Conservation (phyloP, 2,797 vertebrate species). For the Myioborus melanocephalus region DNA sequence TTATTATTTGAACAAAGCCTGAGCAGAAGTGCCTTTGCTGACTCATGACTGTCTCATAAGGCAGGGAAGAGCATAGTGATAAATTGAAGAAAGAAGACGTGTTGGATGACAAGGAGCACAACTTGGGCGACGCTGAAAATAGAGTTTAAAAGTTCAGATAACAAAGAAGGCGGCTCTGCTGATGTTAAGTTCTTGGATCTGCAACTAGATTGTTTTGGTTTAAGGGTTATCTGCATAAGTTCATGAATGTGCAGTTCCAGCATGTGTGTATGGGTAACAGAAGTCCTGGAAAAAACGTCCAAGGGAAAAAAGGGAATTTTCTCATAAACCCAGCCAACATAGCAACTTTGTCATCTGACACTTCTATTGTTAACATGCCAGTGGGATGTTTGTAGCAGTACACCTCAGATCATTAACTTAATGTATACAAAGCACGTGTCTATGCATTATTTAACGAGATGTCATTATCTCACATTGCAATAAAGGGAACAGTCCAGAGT, state of each 20-base stretch:
- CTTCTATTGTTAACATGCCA: not conserved
- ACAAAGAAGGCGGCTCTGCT: not conserved
- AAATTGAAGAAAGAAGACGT: not conserved
- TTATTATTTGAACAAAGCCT: not conserved
- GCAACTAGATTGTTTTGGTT: not conserved
- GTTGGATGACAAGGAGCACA: conserved; percentile 17
- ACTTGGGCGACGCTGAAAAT: not conserved
- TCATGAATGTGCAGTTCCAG: not conserved
- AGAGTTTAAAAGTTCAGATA: not conserved
- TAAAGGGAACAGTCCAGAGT: not conserved
- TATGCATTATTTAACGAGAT: not conserved
- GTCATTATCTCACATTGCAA: not conserved
- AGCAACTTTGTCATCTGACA: not conserved
- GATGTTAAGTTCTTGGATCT: not conserved
- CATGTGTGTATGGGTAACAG: accelerated
- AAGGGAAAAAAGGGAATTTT: not conserved
- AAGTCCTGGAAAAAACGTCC: not conserved
- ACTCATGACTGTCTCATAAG: not conserved
- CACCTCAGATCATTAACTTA: not conserved
- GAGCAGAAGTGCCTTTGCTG: not conserved
- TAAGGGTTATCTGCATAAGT: not conserved
- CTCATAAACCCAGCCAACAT: not conserved
- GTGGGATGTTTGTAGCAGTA: not conserved
- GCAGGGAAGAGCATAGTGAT: not conserved
- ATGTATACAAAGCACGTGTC: accelerated